Base-by-base conservation (phyloP, 2,797 vertebrate species). In the Lutjanus argentimaculatus region DNA sequence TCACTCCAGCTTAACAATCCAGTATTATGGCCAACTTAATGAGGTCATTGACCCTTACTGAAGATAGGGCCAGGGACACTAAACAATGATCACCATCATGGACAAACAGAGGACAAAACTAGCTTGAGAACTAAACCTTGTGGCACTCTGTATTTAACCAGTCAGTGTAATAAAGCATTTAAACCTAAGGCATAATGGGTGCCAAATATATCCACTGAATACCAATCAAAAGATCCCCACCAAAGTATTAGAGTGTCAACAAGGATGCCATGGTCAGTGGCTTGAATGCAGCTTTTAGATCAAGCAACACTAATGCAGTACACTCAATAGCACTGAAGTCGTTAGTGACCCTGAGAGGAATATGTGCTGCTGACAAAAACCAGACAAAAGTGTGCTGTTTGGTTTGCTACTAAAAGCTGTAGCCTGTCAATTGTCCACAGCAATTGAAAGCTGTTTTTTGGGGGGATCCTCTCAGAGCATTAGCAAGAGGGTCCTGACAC, bases 221-320 rank as follows among this genome's bases (percentile, higher is more conserved):
- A 76, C 19, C 16, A 52, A 61, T 72, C 21, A 53, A 57, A 46
- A 79, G 61, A 65, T 75, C 43, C 51, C 67, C 48, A 43, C 56
- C 45, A 72, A 13, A 14, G n/a, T 58, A 73, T 71, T 63, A 62
- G 30, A 67, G 67, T 80, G 75, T 82, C 73, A 83, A 40, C 55
- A 81, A 75, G 46, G 52, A 85, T 61, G 45, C 52, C 55, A 67
- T 56, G 72, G 72, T 80, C 61, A 69, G 70, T 49, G 16, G 66
- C 57, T 75, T 79, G 51, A 81, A 75, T 85, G 59, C 67, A 75
- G 77, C 68, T 73, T 70, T 51, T 43, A 72, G 56, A 62, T 83
- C 75, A 75, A 67, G 77, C 52, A 73, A 63, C 68, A 72, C 64
- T 53, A 72, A 81, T 77, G 75, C 56, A 48, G 64, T 73, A 51